Base-by-base conservation (phyloP, 2,888 invertebrate species). In the Pseudococcus viburni region DNA sequence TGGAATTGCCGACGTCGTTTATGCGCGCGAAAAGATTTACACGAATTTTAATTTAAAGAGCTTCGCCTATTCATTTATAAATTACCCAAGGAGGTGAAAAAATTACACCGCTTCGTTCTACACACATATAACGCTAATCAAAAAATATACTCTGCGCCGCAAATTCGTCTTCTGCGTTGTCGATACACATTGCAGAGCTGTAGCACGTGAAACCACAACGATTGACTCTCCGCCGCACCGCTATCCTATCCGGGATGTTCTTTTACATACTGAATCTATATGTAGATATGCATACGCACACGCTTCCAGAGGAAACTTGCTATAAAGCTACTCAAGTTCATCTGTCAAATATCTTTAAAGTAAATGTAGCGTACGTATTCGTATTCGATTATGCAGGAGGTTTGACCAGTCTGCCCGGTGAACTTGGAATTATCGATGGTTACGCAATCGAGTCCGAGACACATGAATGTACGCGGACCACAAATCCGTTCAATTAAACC, bases 11-110 rank as follows among this genome's bases (percentile, higher is more conserved):
- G 59, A 59, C 59, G 59, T 59, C 59, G 59, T 59, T 59, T 59
- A 59, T 59, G 59, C 59, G 59, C 59, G 59, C 26, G 26, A 59
- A 59, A 59, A 59, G 59, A 59, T 59, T 59, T 59, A 59, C 59
- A 59, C 59, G 59, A 59, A 59, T 59, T 59, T 59, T 59, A 59
- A 59, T 59, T 59, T 59, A 59, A 19, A 59, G 59, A 33, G 26
- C 59, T 59, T 59, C 59, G 59, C 59, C 59, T 59, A 59, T 59
- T 19, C 59, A 59, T 59, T 59, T 59, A 59, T 59, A 59, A 59
- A 59, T 19, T 59, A 59, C 59, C 59, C 59, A 59, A 59, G 59
- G 59, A 59, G 59, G 59, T 59, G 59, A 59, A 59, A 59, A 59
- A 59, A 59, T 59, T 59, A 59, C 19, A 59, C 19, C 59, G 59